These are phyloP conservation scores for Teleiodes luculella DNA, from an alignment of 2,888 invertebrate genomes.

Conservation along the genomic window DNA sequence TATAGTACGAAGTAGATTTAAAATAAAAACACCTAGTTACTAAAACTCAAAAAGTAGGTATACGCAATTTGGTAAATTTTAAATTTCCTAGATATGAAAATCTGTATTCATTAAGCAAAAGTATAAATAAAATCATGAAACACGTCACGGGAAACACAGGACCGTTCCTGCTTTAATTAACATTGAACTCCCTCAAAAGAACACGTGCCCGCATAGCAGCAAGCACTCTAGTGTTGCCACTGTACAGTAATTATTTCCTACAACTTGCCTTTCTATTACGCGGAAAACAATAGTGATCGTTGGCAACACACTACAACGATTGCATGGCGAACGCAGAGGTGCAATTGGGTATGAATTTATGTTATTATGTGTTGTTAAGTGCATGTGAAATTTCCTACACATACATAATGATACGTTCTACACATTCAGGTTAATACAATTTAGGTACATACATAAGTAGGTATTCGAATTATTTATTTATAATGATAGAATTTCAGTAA, in stretches of 20 bases:
- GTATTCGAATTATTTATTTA: no score
- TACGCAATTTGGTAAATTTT: no score
- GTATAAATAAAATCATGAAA: not conserved
- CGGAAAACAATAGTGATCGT: constrained; percentile 47
- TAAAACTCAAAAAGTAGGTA: no score
- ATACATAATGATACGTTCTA: no score
- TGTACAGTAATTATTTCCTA: constrained; percentile 74
- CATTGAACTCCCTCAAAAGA: constrained; percentile 26
- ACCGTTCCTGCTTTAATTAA: constrained; percentile 18
- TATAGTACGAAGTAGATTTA: no score
- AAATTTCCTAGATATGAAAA: no score
- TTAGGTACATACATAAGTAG: no score
- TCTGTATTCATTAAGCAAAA: not conserved
- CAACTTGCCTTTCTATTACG: constrained; percentile 49
- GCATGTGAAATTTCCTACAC: no score
- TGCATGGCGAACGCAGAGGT: constrained; percentile 30
- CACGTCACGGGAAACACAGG: not conserved
- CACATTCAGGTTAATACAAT: no score
- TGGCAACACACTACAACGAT: constrained; percentile 60
- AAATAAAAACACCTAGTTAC: no score
- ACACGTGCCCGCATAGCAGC: no score
- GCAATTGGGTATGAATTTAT: constrained; percentile 15
- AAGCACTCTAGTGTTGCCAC: constrained; percentile 62
- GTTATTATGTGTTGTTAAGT: not conserved
- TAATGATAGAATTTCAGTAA: no score